Percentiles rank a stretch among this genome's conserved stretches.
These are phyloP conservation scores for Ophraella communa DNA, from an alignment of 2,888 invertebrate species.

Conservation along the genomic window DNA sequence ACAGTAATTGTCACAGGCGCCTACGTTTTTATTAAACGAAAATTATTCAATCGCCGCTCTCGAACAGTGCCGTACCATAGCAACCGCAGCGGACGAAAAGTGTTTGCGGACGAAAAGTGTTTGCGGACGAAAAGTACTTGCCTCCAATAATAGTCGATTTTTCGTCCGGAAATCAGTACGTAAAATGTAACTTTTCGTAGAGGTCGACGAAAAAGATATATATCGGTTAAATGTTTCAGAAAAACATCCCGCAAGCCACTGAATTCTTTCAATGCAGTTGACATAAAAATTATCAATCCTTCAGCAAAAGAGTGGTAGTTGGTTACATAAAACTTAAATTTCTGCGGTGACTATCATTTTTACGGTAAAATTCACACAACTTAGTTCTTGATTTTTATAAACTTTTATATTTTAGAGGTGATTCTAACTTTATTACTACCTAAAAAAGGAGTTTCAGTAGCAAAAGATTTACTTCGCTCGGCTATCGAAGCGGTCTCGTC, in stretches of 20 bases:
- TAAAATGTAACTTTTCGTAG: too few species aligned
- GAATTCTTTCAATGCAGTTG: not conserved
- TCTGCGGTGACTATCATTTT: constrained; percentile 11
- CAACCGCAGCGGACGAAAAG: too few species aligned
- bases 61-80: too few species aligned
- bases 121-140: too few species aligned
- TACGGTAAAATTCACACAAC: constrained; percentile 9
- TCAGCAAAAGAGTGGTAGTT: constrained; percentile 5
- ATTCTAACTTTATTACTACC: constrained; percentile 21
- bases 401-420: constrained; percentile 26
- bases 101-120: too few species aligned
- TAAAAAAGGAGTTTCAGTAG: constrained; percentile 19
- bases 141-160: too few species aligned
- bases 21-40: too few species aligned
- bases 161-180: too few species aligned
- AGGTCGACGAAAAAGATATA: too few species aligned
- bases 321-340: constrained; percentile 15
- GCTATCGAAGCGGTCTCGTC: constrained; percentile 16
- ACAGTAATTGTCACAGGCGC: too few species aligned
- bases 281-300: constrained; percentile 16
- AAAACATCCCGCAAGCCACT: not conserved
- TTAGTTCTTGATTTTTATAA: constrained; percentile 24
- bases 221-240: not conserved
- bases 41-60: too few species aligned
- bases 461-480: constrained; percentile 18